Evolutionary conservation across 2,113 vertebrate species (phyloP).

Genomic region (Marcusenius ussheri): DNA sequence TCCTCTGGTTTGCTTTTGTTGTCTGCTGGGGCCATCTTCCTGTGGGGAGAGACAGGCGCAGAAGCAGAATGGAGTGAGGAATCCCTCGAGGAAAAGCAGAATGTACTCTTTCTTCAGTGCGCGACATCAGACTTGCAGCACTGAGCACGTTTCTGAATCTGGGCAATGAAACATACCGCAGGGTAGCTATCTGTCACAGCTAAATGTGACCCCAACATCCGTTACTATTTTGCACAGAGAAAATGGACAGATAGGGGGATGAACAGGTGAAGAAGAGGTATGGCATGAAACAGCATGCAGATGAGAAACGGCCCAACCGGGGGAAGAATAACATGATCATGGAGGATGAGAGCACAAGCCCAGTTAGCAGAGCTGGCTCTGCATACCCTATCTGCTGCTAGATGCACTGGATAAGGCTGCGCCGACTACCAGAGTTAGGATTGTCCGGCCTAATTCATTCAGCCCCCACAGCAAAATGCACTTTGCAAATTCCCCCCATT

Average conservation of each 20-base stretch:
- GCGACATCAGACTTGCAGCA: neutral
- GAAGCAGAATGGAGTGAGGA: neutral
- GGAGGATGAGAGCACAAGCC: neutral
- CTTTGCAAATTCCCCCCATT: neutral
- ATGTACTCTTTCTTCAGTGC: neutral
- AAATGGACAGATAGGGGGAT: neutral
- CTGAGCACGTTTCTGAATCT: neutral
- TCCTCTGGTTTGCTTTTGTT: slow-evolving; percentile 67
- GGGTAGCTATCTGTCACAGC: neutral
- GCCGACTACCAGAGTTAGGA: neutral
- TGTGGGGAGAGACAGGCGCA: slow-evolving; percentile 42
- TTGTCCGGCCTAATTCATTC: neutral
- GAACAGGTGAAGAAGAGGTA: neutral
- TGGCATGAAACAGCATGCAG: neutral
- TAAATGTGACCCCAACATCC: neutral
- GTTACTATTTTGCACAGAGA: neutral
- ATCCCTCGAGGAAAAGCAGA: neutral
- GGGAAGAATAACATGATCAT: neutral
- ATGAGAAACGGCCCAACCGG: neutral
- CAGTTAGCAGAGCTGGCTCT: neutral
- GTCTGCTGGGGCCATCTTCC: slow-evolving; percentile 72
- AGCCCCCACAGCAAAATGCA: neutral
- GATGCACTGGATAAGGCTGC: neutral
- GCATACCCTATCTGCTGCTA: neutral
- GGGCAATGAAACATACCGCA: neutral